Base-by-base conservation (phyloP, 1,140 invertebrate species). In the Neodiprion virginianus region DNA sequence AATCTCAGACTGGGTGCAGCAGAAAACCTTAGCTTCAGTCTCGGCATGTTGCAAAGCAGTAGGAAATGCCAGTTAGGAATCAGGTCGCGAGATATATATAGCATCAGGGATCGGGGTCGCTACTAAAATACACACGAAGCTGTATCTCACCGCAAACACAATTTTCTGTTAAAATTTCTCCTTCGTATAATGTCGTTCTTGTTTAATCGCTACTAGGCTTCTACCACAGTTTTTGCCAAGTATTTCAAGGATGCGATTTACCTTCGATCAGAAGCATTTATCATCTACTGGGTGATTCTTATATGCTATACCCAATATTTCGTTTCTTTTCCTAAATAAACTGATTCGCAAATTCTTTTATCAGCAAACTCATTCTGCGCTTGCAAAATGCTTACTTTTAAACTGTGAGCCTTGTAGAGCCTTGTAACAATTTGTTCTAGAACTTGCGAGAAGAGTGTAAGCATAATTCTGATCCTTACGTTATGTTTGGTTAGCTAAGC, bases 121-220 rank as follows among this genome's bases (percentile, higher is more conserved):
- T 89, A 88, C 87, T 83, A 88, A 89, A 89, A 89, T 89, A 88
- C 87, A 89, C 85, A 78, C 83, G 78, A 86, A 87, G 86, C 82
- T 77, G 79, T 79, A 83, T 84, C 80, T 79, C 77, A 76, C 78
- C 53, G 78, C 84, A 86, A 85, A 80, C 82, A 80, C 80, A 80
- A 86, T 86, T 85, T 81, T 79, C 81, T 78, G 78, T 84, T 87
- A 84, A 83, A 83, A 83, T 84, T 81, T 81, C 81, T 80, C 12
- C 72, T 61, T 61, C 53, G n/a, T 61, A 14, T 40, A 40, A 12
- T 61, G n/a, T 61, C 53, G n/a, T 14, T 61, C 53, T 17, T 17
- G 53, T 61, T 61, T 61, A 61, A 61, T 61, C 4, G n/a, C 8
- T 17, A 12, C 53, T 7, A 40, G 2, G 28, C 28, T 40, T 40